These are phyloP conservation scores for Coronaproctus castanopsis DNA, from an alignment of 2,888 invertebrate genomes.

Conservation along the genomic window DNA sequence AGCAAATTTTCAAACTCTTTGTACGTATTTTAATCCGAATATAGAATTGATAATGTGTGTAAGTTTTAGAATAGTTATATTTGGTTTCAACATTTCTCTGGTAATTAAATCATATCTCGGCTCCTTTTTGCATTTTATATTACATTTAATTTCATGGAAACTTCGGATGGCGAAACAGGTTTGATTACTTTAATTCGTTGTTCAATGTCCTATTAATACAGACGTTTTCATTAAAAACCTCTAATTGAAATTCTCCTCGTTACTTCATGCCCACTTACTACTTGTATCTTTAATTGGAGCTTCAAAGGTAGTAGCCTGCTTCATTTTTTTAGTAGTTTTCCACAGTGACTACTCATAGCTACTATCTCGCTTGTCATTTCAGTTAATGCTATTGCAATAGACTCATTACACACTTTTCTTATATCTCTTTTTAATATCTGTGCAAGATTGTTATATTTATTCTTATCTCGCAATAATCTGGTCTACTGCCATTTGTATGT, in stretches of 20 bases:
- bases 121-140: too few species aligned
- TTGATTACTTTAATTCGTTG: too few species aligned
- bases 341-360: neutral
- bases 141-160: too few species aligned
- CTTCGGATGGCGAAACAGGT: too few species aligned
- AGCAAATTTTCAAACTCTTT: neutral
- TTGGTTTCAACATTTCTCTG: neutral
- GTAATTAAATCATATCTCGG: too few species aligned
- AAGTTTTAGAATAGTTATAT: neutral
- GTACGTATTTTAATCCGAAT: neutral
- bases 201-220: too few species aligned
- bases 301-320: neutral
- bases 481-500: neutral
- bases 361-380: neutral
- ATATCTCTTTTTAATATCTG: neutral
- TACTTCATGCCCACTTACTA: neutral
- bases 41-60: neutral
- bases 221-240: too few species aligned
- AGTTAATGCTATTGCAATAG: neutral
- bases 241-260: neutral
- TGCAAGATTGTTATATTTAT: neutral
- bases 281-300: neutral
- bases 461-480: neutral
- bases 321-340: neutral
- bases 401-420: too few species aligned